phyloP scores from a whole-genome alignment of 1,140 invertebrate genomes.

The Drosophila willistoni region DNA sequence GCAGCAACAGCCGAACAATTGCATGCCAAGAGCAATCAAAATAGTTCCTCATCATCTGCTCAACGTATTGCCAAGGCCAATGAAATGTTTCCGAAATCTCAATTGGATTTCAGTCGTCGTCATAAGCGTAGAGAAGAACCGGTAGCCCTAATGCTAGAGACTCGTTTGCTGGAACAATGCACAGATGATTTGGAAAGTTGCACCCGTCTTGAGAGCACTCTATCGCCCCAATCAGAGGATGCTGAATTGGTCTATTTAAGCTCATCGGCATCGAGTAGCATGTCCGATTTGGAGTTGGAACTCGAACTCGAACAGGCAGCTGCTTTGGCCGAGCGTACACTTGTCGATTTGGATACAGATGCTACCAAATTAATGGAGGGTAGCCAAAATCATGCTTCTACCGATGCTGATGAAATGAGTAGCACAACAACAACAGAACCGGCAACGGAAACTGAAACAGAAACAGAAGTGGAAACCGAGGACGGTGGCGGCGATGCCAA shows the following conservation, averaged over 20 bases:
- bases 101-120: constrained; percentile 66
- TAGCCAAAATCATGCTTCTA: constrained; percentile 37
- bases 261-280: constrained; percentile 76
- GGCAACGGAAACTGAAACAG: constrained; percentile 62
- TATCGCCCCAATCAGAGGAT: constrained; percentile 67
- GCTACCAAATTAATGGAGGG: constrained; percentile 52
- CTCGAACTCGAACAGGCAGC: constrained; percentile 68
- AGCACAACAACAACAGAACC: constrained; percentile 58
- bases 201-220: constrained; percentile 55
- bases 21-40: constrained; percentile 16
- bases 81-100: constrained; percentile 68
- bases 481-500: constrained; percentile 37
- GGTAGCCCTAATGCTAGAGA: constrained; percentile 62
- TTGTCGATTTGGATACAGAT: constrained; percentile 73
- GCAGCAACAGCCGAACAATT: constrained; percentile 1
- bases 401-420: constrained; percentile 47
- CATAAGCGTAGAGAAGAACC: constrained; percentile 74
- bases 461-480: constrained; percentile 58
- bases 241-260: constrained; percentile 77
- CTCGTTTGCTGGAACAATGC: constrained; percentile 68
- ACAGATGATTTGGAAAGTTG: constrained; percentile 64
- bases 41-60: constrained; percentile 18
- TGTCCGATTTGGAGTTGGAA: constrained; percentile 72
- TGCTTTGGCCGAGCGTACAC: constrained; percentile 55
- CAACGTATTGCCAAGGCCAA: constrained; percentile 49